phyloP scores from a whole-genome alignment of 2,113 vertebrate species.

The Spilogale gracilis region DNA sequence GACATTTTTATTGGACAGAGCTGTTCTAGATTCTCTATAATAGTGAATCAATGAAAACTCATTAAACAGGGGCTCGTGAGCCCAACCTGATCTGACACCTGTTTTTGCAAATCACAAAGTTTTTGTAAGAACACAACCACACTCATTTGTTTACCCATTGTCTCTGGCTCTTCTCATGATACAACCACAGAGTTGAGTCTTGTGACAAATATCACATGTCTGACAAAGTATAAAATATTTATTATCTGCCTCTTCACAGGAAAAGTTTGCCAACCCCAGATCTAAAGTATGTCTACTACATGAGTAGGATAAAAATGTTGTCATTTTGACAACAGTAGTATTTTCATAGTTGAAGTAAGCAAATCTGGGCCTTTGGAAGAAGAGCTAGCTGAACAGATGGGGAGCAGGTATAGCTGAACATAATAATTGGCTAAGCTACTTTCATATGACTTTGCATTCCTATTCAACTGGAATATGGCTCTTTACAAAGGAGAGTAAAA shows the following conservation, averaged over 20 bases:
- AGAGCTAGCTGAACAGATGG: constrained; percentile 30
- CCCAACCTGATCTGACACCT: neutral
- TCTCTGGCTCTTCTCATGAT: neutral
- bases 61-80: neutral
- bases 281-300: neutral
- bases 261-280: neutral
- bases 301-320: neutral
- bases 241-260: neutral
- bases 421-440: neutral
- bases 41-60: neutral
- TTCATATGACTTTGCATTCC: neutral
- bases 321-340: neutral
- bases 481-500: neutral
- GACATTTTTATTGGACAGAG: neutral
- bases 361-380: constrained; percentile 50
- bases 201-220: neutral
- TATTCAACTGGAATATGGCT: neutral
- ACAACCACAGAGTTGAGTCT: neutral
- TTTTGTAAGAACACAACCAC: neutral
- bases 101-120: neutral
- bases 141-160: neutral
- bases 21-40: neutral
- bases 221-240: neutral
- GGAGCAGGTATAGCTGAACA: neutral
- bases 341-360: constrained; percentile 28